Base-by-base conservation (phyloP, 1,140 invertebrate genomes). In the Coenobita brevimanus region DNA sequence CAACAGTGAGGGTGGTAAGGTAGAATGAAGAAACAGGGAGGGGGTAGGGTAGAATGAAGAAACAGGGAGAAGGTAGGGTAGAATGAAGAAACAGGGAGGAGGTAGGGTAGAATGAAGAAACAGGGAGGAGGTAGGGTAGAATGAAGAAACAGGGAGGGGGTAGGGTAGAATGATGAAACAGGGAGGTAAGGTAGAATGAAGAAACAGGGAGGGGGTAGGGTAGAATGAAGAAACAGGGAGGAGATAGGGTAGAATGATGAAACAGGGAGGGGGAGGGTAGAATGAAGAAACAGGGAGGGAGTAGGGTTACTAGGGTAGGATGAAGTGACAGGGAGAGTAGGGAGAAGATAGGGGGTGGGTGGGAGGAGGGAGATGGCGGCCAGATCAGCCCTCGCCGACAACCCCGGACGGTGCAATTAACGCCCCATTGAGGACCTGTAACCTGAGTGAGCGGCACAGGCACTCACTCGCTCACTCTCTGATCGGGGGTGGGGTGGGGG, bases 391-490 rank as follows among this genome's bases (percentile, higher is more conserved):
- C 38, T n/a, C 57, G 64, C 4, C 57, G 57, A 30, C 57, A 17
- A n/a, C 57, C 57, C 21, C 57, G 54, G 30, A 81, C 57, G 33
- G 15, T 41, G 78, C 78, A 81, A 81, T 81, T 81, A 81, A 64
- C 15, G 10, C 33, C 10, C 78, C 33, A 81, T 81, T 81, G 57
- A 81, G 57, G 54, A 30, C 30, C 50, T 81, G 78, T 64, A 81
- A 81, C 78, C 57, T n/a, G 54, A 81, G n/a, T n/a, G n/a, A n/a
- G n/a, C n/a, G n/a, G n/a, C n/a, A n/a, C n/a, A n/a, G n/a, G n/a
- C n/a, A n/a, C n/a, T n/a, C n/a, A n/a, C n/a, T n/a, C n/a, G n/a
- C n/a, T n/a, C n/a, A n/a, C n/a, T n/a, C n/a, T n/a, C n/a, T n/a
- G n/a, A n/a, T n/a, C n/a, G n/a, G n/a, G n/a, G n/a, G n/a, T n/a